A percentile compares a stretch with the other conserved stretches of the same genome.
These are phyloP conservation scores for Drosophila nebulosa DNA, from an alignment of 1,140 invertebrate genomes.

Conservation along the genomic window DNA sequence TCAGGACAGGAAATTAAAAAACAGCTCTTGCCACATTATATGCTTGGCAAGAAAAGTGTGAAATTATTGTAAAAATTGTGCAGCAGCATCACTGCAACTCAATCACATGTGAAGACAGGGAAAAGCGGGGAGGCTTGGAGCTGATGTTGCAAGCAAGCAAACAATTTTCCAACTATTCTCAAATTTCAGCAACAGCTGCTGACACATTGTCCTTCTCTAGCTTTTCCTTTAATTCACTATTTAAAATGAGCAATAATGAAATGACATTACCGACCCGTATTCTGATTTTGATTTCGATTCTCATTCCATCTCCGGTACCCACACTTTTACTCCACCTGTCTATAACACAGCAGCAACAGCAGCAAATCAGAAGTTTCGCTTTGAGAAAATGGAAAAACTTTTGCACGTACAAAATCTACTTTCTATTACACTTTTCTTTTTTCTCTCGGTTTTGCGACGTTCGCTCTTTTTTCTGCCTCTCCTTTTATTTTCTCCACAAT, in stretches of 20 bases:
- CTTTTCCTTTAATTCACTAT: constrained; percentile 17
- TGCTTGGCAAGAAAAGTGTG: constrained; percentile 6
- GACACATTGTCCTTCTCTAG: constrained; percentile 32
- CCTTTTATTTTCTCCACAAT: constrained; percentile 9
- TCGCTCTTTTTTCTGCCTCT: constrained; percentile 17
- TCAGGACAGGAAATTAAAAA: constrained; percentile 63
- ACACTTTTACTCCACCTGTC: constrained; percentile 18
- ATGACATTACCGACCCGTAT: constrained; percentile 16
- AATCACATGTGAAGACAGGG: constrained; percentile 11
- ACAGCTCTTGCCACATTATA: constrained; percentile 16
- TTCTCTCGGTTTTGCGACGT: constrained; percentile 27
- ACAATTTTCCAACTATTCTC: constrained; percentile 28
- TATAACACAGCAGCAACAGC: constrained; percentile 5
- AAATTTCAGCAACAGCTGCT: constrained; percentile 50
- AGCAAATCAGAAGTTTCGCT: constrained; percentile 57
- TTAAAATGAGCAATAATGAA: constrained; percentile 64
- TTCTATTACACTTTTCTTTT: constrained; percentile 62
- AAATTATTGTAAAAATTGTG: constrained; percentile 33
- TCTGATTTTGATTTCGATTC: neutral
- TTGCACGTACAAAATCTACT: constrained; percentile 72
- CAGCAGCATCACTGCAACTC: constrained; percentile 11
- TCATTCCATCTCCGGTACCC: neutral
- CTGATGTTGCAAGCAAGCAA: neutral
- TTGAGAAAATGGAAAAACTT: constrained; percentile 75
- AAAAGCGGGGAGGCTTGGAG: neutral